Evolutionary conservation across 2,113 vertebrate genomes (phyloP), one percentile per base, ranked within the genome.

Genomic region (Eudyptes chrysolophus): DNA sequence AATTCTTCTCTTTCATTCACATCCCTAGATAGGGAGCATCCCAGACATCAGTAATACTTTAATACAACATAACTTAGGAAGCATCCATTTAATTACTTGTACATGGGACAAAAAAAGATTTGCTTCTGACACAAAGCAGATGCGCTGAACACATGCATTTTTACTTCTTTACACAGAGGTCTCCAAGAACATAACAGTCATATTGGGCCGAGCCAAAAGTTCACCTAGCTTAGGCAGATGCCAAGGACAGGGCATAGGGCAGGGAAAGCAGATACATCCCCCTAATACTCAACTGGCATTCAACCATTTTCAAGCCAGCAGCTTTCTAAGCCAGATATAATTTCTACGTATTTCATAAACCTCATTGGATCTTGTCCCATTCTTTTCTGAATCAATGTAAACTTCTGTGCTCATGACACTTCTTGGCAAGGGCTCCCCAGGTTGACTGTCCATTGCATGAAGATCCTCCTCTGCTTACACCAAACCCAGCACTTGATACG

Each of bases 121-220:
- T 80, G 38, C 20, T 74, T 68, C 60, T 60, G 46, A 19, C 21
- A 74, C 3, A 3, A 86, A 60, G 57, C 17, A 71, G 44, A 29
- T 44, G 32, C 1, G 2, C 58, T 68, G 52, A 79, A 74, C 34
- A 46, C 9, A 13, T 25, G 46, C 54, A 36, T 81, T 75, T 61
- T 68, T 68, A 61, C 20, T 62, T 48, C 48, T 75, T 54, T n/a
- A 20, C 1, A 0, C 61, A 0, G 0, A 74, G 13, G 27, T 46
- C 38, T 60, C 29, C 25, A 61, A 75, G 52, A 92, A 66, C 1
- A 0, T 42, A 72, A 60, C 32, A 66, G 44, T 46, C 38, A 46
- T 34, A 72, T 14, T 27, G 34, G 29, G 24, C 54, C 54, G 68
- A 68, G 52, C 27, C 46, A 86, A 30, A 92, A 81, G 11, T 30